Evolutionary conservation across 2,797 vertebrate genomes (phyloP).

Genomic region (Cryptoblepharus egeriae): DNA sequence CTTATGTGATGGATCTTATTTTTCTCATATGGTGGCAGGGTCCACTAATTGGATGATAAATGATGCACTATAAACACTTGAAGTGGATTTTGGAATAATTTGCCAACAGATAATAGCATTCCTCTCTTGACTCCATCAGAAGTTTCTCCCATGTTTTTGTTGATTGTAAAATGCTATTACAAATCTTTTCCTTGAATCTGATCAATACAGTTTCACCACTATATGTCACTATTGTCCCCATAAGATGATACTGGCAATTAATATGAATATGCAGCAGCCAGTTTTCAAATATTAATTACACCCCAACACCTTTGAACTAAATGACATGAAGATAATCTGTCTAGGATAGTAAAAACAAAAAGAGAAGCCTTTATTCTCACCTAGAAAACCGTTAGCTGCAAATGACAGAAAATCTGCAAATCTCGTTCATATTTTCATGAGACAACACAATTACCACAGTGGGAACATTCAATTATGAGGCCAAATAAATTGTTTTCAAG

Average conservation of each 20-base stretch:
- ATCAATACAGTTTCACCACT: neutral
- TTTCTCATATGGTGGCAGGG: neutral
- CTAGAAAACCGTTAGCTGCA: no score
- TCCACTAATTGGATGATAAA: no score
- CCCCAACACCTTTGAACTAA: neutral
- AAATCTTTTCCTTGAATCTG: neutral
- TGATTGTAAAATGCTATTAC: neutral
- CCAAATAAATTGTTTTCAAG: no score
- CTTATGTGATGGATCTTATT: no score
- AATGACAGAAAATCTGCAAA: no score
- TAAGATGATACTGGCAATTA: neutral
- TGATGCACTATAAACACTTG: neutral
- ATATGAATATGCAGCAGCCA: neutral
- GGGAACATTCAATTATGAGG: no score
- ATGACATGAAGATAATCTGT: conserved; percentile 2
- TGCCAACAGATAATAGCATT: neutral
- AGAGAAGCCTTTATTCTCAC: no score
- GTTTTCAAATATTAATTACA: conserved; percentile 13
- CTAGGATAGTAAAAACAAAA: no score
- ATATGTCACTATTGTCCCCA: neutral
- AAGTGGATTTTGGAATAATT: neutral
- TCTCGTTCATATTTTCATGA: no score
- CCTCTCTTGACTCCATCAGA: neutral
- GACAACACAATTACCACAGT: no score
- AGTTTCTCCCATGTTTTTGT: neutral